Evolutionary conservation across 2,113 vertebrate genomes (phyloP).

Genomic region (Fulica atra): DNA sequence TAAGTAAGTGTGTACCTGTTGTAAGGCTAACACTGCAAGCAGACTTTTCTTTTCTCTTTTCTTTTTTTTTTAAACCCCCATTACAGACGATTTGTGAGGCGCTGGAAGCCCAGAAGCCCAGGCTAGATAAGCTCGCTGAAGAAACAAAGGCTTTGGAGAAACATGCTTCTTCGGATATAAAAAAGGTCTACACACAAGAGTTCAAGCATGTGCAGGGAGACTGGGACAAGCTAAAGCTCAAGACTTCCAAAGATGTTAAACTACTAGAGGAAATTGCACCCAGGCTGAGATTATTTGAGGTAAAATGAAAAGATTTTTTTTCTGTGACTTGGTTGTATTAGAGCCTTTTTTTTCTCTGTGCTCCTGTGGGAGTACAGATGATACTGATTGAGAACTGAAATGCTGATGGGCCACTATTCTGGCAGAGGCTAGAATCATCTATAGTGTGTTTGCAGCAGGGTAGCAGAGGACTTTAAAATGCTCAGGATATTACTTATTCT

Average conservation of each 20-base stretch:
- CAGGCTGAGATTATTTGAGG: slow-evolving; percentile 88
- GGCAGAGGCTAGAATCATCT: background rate
- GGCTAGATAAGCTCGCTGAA: slow-evolving; percentile 74
- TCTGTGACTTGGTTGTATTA: background rate
- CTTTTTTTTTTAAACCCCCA: background rate
- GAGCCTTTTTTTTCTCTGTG: background rate
- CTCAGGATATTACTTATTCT: background rate
- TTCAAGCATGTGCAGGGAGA: slow-evolving; percentile 73
- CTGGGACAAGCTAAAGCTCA: slow-evolving; percentile 84
- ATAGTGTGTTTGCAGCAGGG: background rate
- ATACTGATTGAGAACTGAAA: background rate
- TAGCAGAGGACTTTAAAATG: background rate
- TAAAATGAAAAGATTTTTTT: slow-evolving; percentile 41
- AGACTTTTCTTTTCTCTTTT: background rate
- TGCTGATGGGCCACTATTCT: background rate
- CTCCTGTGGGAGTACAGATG: background rate
- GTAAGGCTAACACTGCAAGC: background rate
- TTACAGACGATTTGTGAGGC: slow-evolving; percentile 79
- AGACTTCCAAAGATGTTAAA: slow-evolving; percentile 80
- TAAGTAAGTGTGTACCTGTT: background rate
- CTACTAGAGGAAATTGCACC: slow-evolving; percentile 85
- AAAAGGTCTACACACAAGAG: slow-evolving; percentile 68
- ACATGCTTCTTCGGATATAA: slow-evolving; percentile 17
- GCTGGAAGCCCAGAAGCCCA: slow-evolving; percentile 80
- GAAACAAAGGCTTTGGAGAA: slow-evolving; percentile 77